Evolutionary conservation across 64 coral and sea anemone genomes (phyloP), one percentile per base, ranked within the genome.

Genomic region (Hydrozoanthus tunicans): DNA sequence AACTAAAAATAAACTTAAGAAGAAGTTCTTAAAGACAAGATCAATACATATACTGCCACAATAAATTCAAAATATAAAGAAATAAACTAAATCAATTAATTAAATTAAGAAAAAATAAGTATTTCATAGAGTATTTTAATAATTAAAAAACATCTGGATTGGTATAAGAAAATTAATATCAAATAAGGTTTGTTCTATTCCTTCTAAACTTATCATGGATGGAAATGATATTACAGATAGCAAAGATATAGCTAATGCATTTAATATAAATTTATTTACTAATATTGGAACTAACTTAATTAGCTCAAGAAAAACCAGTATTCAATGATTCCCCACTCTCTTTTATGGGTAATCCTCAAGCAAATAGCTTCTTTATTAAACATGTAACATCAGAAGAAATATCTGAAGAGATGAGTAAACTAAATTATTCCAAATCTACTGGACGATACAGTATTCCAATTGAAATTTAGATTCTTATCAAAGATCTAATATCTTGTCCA

Each of bases 11-110:
- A 73, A 73, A 73, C 70, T 73, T 73, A 27, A 73, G 25, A 73
- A 73, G 70, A 27, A 83, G 66, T 83, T 64, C 51, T 51, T 83
- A 66, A 83, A 68, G 65, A 83, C 81, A 13, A 83, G 59, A 64
- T 83, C 81, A 64, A 20, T 20, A 20, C 20, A 66, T 15, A 10
- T 83, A 83, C 58, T 61, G 43, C 26, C 59, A 83, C 65, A 62
- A 83, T 14, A 83, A 83, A 83, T 83, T 83, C 65, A 64, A 66
- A 83, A 52, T 64, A 53, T 83, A 67, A 66, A 83, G 80, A 83
- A 83, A 60, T 59, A 57, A 59, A 15, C 57, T 83, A 59, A 83
- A 83, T 83, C 80, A 83, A 43, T 62, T 83, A 7, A 83, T 83
- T 62, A 83, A 83, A 59, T 59, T 14, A 64, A 83, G 58, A 20